Evolutionary conservation across 53 echinoderm and acorn worm genomes (phyloP).

Genomic region (Echinometra lucunter): DNA sequence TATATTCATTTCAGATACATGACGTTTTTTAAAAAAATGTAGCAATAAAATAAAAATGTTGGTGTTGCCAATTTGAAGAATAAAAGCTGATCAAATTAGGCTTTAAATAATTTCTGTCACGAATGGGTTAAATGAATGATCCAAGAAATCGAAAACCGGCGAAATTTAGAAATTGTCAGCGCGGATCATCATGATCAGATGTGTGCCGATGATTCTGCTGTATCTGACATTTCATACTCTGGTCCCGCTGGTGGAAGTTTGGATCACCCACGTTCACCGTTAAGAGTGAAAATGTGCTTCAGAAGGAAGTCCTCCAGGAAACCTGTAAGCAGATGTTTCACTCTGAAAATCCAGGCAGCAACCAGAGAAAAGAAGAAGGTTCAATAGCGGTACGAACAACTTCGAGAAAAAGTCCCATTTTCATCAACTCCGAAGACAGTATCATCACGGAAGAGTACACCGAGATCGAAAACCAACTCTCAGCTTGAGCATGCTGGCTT

Average conservation of each 20-base stretch:
- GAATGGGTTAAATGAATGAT: background rate
- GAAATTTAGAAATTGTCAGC: background rate
- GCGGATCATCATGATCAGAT: background rate
- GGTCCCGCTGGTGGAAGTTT: background rate
- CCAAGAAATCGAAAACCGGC: background rate
- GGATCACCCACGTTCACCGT: background rate
- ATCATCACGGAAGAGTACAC: constrained; percentile 13
- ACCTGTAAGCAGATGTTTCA: constrained; percentile 55
- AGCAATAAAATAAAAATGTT: too few species aligned
- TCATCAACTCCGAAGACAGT: constrained; percentile 5
- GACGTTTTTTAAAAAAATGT: too few species aligned
- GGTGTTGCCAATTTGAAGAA: too few species aligned
- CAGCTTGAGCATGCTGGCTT: constrained; percentile 37
- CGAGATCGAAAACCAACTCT: constrained; percentile 27
- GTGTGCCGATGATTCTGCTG: constrained; percentile 47
- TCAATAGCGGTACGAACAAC: constrained; percentile 50
- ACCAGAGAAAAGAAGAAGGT: constrained; percentile 62
- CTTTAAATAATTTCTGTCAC: too few species aligned
- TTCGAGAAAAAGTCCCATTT: background rate
- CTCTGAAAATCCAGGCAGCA: constrained; percentile 38
- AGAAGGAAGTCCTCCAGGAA: background rate
- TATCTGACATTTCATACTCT: constrained; percentile 53
- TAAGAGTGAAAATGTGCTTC: constrained; percentile 49
- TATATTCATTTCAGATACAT: too few species aligned
- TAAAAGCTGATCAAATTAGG: too few species aligned